Evolutionary conservation across 1,140 invertebrate genomes (phyloP).

Genomic region (Nilaparvata lugens): DNA sequence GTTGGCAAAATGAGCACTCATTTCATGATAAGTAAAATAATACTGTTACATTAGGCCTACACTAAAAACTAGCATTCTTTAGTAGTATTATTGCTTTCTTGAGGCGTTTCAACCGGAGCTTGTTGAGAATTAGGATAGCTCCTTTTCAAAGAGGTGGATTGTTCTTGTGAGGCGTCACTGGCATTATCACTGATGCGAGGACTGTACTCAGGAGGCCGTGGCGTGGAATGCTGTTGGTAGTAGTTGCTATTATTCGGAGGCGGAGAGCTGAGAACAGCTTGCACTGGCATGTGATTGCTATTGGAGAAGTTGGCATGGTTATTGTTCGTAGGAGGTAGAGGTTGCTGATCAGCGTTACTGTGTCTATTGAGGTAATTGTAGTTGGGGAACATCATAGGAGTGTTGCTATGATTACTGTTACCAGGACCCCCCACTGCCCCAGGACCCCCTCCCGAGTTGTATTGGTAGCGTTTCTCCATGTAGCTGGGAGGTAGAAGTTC

Average conservation of each 20-base stretch:
- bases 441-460: not conserved
- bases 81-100: too few species aligned
- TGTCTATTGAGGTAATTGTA: not conserved
- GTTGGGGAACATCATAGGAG: not conserved
- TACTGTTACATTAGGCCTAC: too few species aligned
- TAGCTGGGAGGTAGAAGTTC: constrained; percentile 37
- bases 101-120: too few species aligned
- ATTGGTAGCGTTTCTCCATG: constrained; percentile 31
- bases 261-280: not conserved
- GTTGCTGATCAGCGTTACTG: not conserved
- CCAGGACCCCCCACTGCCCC: not conserved
- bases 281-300: not conserved
- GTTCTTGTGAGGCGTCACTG: too few species aligned
- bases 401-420: not conserved
- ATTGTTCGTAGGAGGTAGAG: constrained; percentile 6
- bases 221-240: too few species aligned
- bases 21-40: too few species aligned
- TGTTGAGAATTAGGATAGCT: too few species aligned
- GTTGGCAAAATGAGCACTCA: too few species aligned
- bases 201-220: too few species aligned
- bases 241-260: not conserved
- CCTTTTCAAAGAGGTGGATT: too few species aligned
- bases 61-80: too few species aligned
- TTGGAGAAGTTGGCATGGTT: not conserved
- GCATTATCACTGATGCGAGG: too few species aligned